These are phyloP conservation scores for Lochmaea capreae DNA, from an alignment of 2,888 invertebrate genomes.

Conservation along the genomic window DNA sequence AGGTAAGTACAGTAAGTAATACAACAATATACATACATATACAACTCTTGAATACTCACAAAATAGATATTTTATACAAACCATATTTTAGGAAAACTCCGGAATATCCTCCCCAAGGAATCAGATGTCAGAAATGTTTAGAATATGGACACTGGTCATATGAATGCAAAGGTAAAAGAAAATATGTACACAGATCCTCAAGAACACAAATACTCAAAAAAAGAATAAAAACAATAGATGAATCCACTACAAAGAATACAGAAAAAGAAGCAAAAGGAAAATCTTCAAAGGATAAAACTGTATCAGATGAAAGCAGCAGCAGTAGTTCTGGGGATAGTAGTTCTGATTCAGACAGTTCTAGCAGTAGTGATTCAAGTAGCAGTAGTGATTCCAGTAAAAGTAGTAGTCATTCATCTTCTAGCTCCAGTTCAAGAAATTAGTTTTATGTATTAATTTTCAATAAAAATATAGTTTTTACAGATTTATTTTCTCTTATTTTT, in stretches of 20 bases:
- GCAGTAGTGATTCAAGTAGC: slow-evolving; percentile 42
- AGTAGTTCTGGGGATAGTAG: slow-evolving; percentile 39
- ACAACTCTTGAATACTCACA: neutral
- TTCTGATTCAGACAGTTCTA: slow-evolving; percentile 40
- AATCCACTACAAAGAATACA: slow-evolving; percentile 43
- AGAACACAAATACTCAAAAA: slow-evolving; percentile 85
- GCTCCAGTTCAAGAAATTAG: slow-evolving; percentile 33
- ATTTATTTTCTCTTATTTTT: too few relatives aligned
- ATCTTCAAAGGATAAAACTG: slow-evolving; percentile 37
- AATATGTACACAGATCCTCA: slow-evolving; percentile 85
- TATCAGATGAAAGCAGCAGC: slow-evolving; percentile 41
- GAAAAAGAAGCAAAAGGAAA: neutral
- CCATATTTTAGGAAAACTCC: slow-evolving; percentile 70
- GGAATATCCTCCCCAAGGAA: slow-evolving; percentile 77
- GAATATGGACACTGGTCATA: slow-evolving; percentile 96
- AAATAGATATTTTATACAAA: too few relatives aligned
- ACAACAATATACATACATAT: neutral
- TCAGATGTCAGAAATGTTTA: slow-evolving; percentile 92
- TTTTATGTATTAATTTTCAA: neutral
- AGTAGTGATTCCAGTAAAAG: slow-evolving; percentile 43
- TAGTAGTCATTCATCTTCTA: slow-evolving; percentile 35
- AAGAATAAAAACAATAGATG: slow-evolving; percentile 67
- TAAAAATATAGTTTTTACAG: too few relatives aligned
- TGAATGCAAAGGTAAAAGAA: slow-evolving; percentile 91
- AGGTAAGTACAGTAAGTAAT: slow-evolving; percentile 38